phyloP scores from a whole-genome alignment of 2,888 invertebrate genomes.

The Dryobotodes eremita region DNA sequence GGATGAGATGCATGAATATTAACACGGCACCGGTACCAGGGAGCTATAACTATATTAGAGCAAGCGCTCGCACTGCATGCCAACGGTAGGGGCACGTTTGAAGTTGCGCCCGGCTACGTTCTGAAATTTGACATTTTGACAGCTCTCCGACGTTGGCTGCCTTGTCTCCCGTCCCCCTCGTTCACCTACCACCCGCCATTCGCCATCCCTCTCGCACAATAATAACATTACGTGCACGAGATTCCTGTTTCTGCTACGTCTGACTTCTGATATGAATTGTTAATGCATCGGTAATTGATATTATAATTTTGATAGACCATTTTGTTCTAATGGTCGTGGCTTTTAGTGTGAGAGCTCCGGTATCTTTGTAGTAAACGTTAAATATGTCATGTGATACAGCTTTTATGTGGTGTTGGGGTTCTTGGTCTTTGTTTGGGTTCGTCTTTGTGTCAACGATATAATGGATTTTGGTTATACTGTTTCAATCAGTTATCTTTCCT shows the following conservation, averaged over 20 bases:
- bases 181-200: constrained; percentile 64
- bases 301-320: constrained; percentile 89
- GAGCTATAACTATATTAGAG: constrained; percentile 89
- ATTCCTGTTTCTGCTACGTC: constrained; percentile 89
- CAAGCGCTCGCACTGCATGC: constrained; percentile 84
- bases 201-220: constrained; percentile 82
- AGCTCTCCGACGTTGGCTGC: constrained; percentile 89
- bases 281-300: constrained; percentile 91
- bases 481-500: constrained; percentile 60
- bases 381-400: constrained; percentile 77
- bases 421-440: constrained; percentile 60
- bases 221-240: constrained; percentile 87
- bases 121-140: constrained; percentile 91
- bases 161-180: constrained; percentile 79
- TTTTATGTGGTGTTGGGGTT: constrained; percentile 72
- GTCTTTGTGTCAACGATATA: constrained; percentile 64
- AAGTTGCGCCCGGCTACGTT: constrained; percentile 89
- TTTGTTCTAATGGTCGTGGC: constrained; percentile 82
- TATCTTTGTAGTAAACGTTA: constrained; percentile 72
- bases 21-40: constrained; percentile 85
- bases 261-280: constrained; percentile 90
- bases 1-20: constrained; percentile 90
- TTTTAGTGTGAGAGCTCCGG: constrained; percentile 79
- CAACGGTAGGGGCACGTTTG: constrained; percentile 89
- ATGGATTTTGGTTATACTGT: constrained; percentile 64